Base-by-base conservation (phyloP, 1,140 invertebrate genomes). In the Panagrolaimus sp. region DNA sequence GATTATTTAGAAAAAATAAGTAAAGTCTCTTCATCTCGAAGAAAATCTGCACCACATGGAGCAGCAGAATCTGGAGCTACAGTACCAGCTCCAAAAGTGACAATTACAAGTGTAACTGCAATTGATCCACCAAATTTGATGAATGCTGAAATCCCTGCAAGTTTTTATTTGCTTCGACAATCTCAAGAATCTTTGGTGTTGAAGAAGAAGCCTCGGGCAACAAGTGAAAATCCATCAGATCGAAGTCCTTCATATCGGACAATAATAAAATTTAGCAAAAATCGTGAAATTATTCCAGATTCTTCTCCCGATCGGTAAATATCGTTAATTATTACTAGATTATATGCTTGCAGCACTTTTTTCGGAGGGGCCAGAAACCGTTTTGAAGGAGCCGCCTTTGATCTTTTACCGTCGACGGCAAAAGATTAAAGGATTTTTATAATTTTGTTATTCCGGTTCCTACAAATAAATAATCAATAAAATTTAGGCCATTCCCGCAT, bases 11-110 rank as follows among this genome's bases (percentile, higher is more conserved):
- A 38, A 38, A 7, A 2, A 38, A 38, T 38, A 38, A 38, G 32
- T 38, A 38, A 38, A 38, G 7, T 38, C 32, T 4, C 2, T 38
- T 2, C 32, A 38, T 38, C 32, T 4, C 2, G 32, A 7, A 38
- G 32, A 38, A n/a, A 28, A 28, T 58, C 52, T n/a, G 52, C 28
- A n/a, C 28, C 52, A 17, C 12, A 21, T 21, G 52, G 52, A 8
- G 10, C 21, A 21, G 52, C 14, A n/a, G 15, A n/a, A 58, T 21
- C 52, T 26, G 21, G 14, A 5, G 17, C 52, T 12, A n/a, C n/a
- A n/a, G n/a, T n/a, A n/a, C n/a, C n/a, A n/a, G 28, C 52, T 12
- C 52, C 52, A 17, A 58, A 58, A 26, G 52, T 58, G 52, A 58
- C 52, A 21, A 14, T 58, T 28, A 28, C 21, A 58, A 12, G 21